phyloP scores from a whole-genome alignment of 1,140 invertebrate species.

The Musca vetustissima region DNA sequence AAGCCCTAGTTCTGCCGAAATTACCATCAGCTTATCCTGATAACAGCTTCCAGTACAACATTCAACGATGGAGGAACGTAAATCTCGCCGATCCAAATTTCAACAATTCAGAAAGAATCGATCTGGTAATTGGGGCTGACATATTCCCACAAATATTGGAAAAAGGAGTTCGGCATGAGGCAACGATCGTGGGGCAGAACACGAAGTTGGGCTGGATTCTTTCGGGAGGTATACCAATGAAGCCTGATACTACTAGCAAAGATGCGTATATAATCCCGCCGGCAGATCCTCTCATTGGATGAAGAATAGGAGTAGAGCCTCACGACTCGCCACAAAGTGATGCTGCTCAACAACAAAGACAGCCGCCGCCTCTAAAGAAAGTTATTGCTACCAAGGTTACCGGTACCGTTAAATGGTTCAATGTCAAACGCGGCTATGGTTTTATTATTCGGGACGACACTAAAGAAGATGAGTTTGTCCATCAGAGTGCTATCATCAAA shows the following conservation, averaged over 20 bases:
- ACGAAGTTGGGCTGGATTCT: neutral
- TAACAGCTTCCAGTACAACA: neutral
- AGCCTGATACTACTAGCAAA: neutral
- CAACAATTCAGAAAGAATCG: constrained; percentile 12
- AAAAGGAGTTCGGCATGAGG: neutral
- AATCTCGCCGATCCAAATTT: constrained; percentile 15
- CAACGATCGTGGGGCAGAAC: neutral
- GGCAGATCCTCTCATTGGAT: constrained; percentile 37
- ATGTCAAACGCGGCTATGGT: too few species aligned
- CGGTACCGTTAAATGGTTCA: too few species aligned
- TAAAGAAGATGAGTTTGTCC: too few species aligned
- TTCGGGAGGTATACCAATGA: neutral
- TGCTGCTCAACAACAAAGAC: too few species aligned
- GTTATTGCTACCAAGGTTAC: too few species aligned
- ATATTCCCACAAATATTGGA: constrained; percentile 10
- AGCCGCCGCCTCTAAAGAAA: too few species aligned
- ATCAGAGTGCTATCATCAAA: too few species aligned
- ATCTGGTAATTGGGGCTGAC: constrained; percentile 12
- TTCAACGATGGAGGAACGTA: neutral
- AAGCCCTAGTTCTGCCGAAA: too few species aligned
- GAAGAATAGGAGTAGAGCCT: too few species aligned
- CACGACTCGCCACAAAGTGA: too few species aligned
- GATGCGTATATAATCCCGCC: constrained; percentile 32
- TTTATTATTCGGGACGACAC: too few species aligned
- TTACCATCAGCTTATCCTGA: too few species aligned